Evolutionary conservation across 2,888 invertebrate species (phyloP), one percentile per base, ranked within the genome.

Genomic region (Andrena praecox): DNA sequence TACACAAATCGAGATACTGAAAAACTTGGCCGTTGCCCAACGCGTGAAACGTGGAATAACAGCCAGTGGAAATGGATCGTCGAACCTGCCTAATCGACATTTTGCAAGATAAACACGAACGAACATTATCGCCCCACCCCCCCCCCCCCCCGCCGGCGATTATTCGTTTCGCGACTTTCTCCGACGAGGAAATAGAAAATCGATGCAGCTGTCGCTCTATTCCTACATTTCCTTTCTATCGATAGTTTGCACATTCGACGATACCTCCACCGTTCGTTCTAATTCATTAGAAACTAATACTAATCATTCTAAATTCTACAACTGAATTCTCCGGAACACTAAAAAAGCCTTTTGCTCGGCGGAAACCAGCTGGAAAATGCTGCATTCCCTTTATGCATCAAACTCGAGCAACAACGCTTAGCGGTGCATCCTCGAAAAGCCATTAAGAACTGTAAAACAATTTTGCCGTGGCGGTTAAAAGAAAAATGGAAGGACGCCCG

Each of bases 21-120:
- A 89, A 90, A 90, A 86, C 80, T 91, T 91, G 91, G 91, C 91
- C 31, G 59, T 24, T 69, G 67, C 52, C 91, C 91, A 91, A 86
- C 77, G 77, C 78, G 81, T 82, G 86, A 89, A 88, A 87, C 84
- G 87, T 91, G 88, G 87, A 91, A 91, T 91, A 91, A 91, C 90
- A 82, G 69, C 75, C 62, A 72, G 24, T 48, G 33, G 50, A 72
- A 74, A 78, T 64, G 69, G 70, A 80, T 79, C 82, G 84, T 80
- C 77, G 78, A 84, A 85, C 80, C 85, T 79, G 73, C 75, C 85
- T 85, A 88, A 90, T 90, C 87, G 84, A 78, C 85, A 85, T 88
- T 87, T 81, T 77, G 70, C 68, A 80, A 82, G 64, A 78, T 83
- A 90, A 87, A 89, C 87, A 89, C 50, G 50, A 69, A 27, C 59